Evolutionary conservation across 1,140 invertebrate genomes (phyloP), one percentile per base, ranked within the genome.

Genomic region (Hirudo medicinalis): DNA sequence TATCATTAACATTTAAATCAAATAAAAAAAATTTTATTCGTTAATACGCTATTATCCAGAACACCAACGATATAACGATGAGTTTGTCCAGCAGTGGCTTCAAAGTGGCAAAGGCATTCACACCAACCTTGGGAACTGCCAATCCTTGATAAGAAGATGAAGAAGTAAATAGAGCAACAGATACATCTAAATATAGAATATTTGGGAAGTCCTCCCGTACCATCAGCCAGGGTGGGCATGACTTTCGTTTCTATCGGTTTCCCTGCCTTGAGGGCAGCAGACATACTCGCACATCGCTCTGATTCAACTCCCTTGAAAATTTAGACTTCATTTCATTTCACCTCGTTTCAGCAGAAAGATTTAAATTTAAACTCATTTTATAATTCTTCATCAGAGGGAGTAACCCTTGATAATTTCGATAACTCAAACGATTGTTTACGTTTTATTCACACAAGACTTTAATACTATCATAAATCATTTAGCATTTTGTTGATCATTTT

Each of bases 41-140:
- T 29, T 29, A 40, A 29, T 32, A 3, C 8, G 25, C 9, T 32
- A 13, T n/a, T 6, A 68, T 40, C 8, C 8, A 15, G 11, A 36
- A 36, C n/a, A 68, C 27, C 8, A 68, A 32, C 67, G 22, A 36
- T 36, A 68, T 36, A 60, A 75, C 69, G 22, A 92, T 87, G 85
- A 93, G 84, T 85, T 89, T 91, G 80, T 95, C 92, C 63, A 94
- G 85, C 0, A 91, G 82, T 0, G 86, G 81, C 76, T 85, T 82
- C 0, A 88, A 89, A 2, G 91, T 95, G 27, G 82, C 87, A 79
- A 87, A 92, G 0, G 92, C 90, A 82, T 96, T 96, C 63, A 88
- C 89, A 0, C 92, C 92, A 19, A 94, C 90, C 72, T 86, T 87
- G 0, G 92, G 90, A 0, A 96, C 92, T 0, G 92, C 91, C 25